phyloP scores from a whole-genome alignment of 2,888 invertebrate species.

The Thera britannica region DNA sequence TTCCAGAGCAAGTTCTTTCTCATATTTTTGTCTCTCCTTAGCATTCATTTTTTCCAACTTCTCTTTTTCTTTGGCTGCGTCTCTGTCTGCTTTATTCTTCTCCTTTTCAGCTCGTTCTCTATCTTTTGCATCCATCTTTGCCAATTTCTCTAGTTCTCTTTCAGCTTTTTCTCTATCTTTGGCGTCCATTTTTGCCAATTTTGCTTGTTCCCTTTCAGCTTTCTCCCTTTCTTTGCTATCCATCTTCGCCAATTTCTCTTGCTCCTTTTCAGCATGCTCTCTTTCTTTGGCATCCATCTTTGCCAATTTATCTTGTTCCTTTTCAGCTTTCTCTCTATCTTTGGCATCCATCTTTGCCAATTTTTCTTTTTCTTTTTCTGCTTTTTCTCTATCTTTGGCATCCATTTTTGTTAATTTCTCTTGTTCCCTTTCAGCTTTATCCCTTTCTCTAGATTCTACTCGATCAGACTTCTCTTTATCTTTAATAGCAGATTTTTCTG shows the following conservation, averaged over 20 bases:
- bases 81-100: constrained; percentile 28
- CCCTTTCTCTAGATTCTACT: constrained; percentile 12
- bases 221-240: neutral
- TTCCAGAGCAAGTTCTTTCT: constrained; percentile 24
- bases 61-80: constrained; percentile 24
- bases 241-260: neutral
- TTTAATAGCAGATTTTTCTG: constrained; percentile 29
- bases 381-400: constrained; percentile 14
- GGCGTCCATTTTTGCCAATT: constrained; percentile 24
- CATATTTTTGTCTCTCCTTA: constrained; percentile 29
- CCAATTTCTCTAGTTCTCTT: constrained; percentile 29
- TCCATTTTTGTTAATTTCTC: neutral
- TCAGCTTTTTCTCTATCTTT: constrained; percentile 20
- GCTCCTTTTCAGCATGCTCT: constrained; percentile 17
- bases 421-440: constrained; percentile 13
- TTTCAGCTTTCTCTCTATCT: constrained; percentile 22
- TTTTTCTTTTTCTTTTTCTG: constrained; percentile 21
- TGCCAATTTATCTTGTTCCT: constrained; percentile 27
- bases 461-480: constrained; percentile 1
- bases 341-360: constrained; percentile 15
- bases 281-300: constrained; percentile 20
- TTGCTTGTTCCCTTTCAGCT: constrained; percentile 8
- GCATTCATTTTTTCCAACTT: constrained; percentile 24
- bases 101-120: constrained; percentile 20
- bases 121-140: constrained; percentile 18